Base-by-base conservation (phyloP, 2,797 vertebrate species). In the Hirundo rustica region DNA sequence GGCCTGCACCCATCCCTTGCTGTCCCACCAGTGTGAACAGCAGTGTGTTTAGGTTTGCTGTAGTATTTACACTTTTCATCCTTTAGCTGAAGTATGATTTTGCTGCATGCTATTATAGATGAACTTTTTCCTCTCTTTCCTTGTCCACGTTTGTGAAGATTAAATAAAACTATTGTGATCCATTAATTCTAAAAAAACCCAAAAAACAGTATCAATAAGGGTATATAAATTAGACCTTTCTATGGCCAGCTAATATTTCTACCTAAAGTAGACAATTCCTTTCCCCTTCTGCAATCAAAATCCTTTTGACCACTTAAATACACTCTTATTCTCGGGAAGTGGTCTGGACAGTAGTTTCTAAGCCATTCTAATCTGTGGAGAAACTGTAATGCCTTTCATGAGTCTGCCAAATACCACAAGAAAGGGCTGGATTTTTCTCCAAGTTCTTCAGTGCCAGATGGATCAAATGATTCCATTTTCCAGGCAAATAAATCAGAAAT, bases 341-440 rank as follows among this genome's bases (percentile, higher is more conserved):
- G 88, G 93, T 96, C 96, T 97, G 96, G 93, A 89, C 89, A 88
- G 80, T 96, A 80, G 82, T 94, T 96, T 95, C 66, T 92, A 68
- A 96, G 60, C 78, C 87, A 66, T 89, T 95, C 92, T 96, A 89
- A 97, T 96, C 89, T 96, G 83, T 92, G 96, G 90, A 89, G 85
- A 95, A 94, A 93, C 74, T 96, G 83, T 80, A 88, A 81, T 89
- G 90, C 87, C 87, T 97, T 97, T 96, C 81, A 96, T 89, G 89
- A 93, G 89, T 57, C 88, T 95, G 95, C 95, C 96, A 96, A 70
- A 95, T 92, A 94, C 92, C 96, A 96, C 95, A 96, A 95, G 91
- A 95, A 97, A 96, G 91, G 79, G 20, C 81, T 95, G 66, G 44
- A n/a, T 95, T 97, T 94, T 76, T 48, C 60, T 96, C 85, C 80